Percentiles rank a stretch among this genome's conserved stretches.
Evolutionary conservation across 2,113 vertebrate genomes (phyloP).

Genomic region (Lipophrys pholis): DNA sequence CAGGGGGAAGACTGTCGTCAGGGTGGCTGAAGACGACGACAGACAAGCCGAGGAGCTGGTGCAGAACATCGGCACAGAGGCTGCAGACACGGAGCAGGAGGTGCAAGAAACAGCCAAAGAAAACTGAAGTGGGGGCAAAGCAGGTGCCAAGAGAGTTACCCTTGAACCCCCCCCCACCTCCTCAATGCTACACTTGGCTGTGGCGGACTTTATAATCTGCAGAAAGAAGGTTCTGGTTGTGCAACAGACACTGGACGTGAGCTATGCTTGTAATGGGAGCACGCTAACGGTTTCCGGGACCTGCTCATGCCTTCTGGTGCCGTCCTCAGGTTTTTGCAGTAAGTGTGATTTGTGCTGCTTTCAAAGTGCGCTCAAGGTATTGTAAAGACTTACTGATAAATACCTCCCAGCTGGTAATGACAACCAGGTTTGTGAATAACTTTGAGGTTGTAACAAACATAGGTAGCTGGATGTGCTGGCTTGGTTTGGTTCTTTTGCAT

Average conservation of each 20-base stretch:
- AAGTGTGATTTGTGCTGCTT: conserved; percentile 1
- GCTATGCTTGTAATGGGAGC: background rate
- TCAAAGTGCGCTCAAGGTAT: background rate
- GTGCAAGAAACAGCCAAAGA: conserved; percentile 21
- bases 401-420: background rate
- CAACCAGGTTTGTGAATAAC: background rate
- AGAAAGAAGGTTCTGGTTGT: background rate
- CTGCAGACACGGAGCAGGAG: conserved; percentile 25
- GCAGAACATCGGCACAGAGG: conserved; percentile 4
- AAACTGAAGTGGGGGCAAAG: conserved; percentile 24
- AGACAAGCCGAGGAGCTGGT: conserved; percentile 33
- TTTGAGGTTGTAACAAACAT: conserved; percentile 3
- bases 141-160: background rate
- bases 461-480: background rate
- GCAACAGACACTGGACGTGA: conserved; percentile 1
- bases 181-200: background rate
- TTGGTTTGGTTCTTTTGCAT: too few relatives aligned
- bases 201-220: conserved; percentile 14
- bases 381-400: conserved; percentile 4
- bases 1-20: conserved; percentile 91
- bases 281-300: conserved; percentile 13
- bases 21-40: conserved; percentile 76
- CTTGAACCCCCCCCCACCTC: conserved; percentile 12
- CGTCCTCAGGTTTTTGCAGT: conserved; percentile 12
- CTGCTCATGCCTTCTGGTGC: background rate